Percentiles rank a stretch among this genome's conserved stretches.
These are phyloP conservation scores for Carposina sasakii DNA, from an alignment of 1,140 invertebrate genomes.

Conservation along the genomic window DNA sequence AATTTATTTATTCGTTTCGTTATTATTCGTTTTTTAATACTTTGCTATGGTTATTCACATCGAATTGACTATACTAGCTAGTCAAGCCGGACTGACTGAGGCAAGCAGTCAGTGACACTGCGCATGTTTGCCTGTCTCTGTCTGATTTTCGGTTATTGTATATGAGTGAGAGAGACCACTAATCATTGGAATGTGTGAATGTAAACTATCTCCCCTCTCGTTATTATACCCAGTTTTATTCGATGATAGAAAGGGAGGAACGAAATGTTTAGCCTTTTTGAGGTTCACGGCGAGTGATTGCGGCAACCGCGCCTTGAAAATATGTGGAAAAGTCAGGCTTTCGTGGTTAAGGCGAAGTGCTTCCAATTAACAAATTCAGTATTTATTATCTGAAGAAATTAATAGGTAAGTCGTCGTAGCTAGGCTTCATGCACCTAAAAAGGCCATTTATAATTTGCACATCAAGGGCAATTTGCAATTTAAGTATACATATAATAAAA, in stretches of 20 bases:
- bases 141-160: slow-evolving; percentile 18
- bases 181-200: slow-evolving; percentile 51
- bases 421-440: too few species aligned
- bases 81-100: slow-evolving; percentile 29
- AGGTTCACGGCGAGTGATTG: slow-evolving; percentile 44
- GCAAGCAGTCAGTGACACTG: slow-evolving; percentile 67
- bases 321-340: slow-evolving; percentile 58
- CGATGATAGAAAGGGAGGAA: slow-evolving; percentile 31
- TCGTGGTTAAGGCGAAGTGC: slow-evolving; percentile 45
- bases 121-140: slow-evolving; percentile 34
- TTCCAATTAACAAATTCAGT: background rate
- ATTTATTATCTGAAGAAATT: too few species aligned
- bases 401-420: too few species aligned
- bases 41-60: too few species aligned
- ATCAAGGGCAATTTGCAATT: too few species aligned
- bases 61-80: too few species aligned
- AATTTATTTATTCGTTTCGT: slow-evolving; percentile 47
- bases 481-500: too few species aligned
- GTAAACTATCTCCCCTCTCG: slow-evolving; percentile 42
- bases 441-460: too few species aligned
- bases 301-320: slow-evolving; percentile 44
- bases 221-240: slow-evolving; percentile 23
- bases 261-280: slow-evolving; percentile 32
- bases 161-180: slow-evolving; percentile 35
- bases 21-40: slow-evolving; percentile 12